Percentiles rank a stretch among this genome's conserved stretches.
Conservation (phyloP, 2,113 vertebrate genomes). For the Passerina amoena region DNA sequence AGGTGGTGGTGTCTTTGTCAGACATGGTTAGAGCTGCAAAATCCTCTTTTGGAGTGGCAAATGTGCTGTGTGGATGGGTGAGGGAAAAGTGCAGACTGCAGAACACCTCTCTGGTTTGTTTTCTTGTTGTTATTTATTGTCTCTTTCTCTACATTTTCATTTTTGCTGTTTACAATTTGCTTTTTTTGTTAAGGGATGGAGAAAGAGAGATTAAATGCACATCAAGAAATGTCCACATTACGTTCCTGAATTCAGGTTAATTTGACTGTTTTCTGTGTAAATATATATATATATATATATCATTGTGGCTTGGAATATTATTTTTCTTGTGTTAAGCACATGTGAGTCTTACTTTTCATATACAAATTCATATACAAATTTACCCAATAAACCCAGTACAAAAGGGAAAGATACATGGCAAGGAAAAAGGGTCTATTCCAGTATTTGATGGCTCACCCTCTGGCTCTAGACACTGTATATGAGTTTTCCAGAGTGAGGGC, state of each 20-base stretch:
- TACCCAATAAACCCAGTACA: background rate
- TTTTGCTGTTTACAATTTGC: background rate
- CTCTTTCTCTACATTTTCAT: background rate
- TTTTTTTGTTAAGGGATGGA: accelerated
- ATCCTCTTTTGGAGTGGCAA: background rate
- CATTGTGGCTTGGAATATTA: background rate
- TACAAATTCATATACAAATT: background rate
- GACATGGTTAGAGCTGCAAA: background rate
- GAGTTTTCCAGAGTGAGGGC: background rate
- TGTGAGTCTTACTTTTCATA: background rate
- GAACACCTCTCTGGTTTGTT: background rate
- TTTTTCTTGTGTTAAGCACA: background rate
- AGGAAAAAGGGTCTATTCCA: background rate
- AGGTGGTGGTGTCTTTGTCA: background rate
- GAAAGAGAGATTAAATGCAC: background rate
- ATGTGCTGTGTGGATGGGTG: background rate
- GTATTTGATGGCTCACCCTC: background rate
- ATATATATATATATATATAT: background rate
- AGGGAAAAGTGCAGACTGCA: background rate
- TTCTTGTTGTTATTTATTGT: background rate
- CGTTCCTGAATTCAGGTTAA: background rate
- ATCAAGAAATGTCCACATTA: background rate
- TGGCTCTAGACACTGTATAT: background rate
- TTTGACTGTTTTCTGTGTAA: background rate
- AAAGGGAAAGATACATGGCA: background rate